Percentiles rank a stretch among this genome's conserved stretches.
These are phyloP conservation scores for Microtus oregoni DNA, from an alignment of 2,113 vertebrate species.

Conservation along the genomic window DNA sequence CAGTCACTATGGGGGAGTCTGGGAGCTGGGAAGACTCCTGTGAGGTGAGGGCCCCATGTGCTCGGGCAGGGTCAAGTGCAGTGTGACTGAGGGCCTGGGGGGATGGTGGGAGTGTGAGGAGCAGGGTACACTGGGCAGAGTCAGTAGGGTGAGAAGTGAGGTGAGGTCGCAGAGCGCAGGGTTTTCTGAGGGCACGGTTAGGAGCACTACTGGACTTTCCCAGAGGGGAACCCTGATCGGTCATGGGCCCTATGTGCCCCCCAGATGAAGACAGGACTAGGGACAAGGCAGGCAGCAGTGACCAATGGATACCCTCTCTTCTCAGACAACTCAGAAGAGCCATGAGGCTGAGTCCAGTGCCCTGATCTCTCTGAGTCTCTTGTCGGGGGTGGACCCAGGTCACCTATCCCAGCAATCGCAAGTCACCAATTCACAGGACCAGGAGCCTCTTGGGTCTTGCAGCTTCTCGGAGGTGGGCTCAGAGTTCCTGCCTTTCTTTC, in stretches of 20 bases:
- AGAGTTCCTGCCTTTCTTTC: constrained; percentile 75
- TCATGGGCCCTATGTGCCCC: not conserved
- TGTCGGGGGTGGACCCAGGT: not conserved
- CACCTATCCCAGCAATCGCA: not conserved
- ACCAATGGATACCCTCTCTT: constrained; percentile 38
- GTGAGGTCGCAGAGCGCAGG: not conserved
- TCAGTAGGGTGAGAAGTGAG: accelerated
- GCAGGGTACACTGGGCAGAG: accelerated
- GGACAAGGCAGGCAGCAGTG: not conserved
- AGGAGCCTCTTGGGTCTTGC: not conserved
- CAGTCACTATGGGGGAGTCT: not conserved
- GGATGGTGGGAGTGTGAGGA: not conserved
- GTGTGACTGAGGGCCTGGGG: accelerated
- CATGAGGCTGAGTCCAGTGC: not conserved
- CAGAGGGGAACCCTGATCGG: not conserved
- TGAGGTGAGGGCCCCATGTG: not conserved
- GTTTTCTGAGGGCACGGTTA: accelerated
- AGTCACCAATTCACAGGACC: not conserved
- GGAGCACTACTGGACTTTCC: not conserved
- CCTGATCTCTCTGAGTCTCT: accelerated
- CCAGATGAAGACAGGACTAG: not conserved
- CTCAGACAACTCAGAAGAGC: constrained; percentile 63
- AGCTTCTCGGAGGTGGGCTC: not conserved
- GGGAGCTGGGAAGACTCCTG: not conserved
- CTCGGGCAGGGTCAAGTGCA: not conserved